Conservation (phyloP, 2,113 vertebrate species). For the Dryoscopus gambensis region DNA sequence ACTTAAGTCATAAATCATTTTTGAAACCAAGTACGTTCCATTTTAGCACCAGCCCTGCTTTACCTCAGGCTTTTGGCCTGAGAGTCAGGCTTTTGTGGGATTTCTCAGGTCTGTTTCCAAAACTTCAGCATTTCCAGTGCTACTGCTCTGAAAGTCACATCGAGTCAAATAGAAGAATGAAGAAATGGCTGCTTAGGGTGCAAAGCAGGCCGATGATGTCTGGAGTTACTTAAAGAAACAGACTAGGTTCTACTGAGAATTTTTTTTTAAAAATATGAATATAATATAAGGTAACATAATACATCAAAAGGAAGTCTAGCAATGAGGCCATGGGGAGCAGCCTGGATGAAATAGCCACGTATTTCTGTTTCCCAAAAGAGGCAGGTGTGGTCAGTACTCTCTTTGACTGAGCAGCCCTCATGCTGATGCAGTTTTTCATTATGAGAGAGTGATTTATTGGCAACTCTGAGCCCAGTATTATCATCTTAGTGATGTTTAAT, state of each 20-base stretch:
- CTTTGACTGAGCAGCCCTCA: neutral
- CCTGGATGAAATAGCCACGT: neutral
- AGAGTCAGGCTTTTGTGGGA: neutral
- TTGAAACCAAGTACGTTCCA: neutral
- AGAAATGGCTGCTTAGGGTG: neutral
- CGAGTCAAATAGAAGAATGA: neutral
- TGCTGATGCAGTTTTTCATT: neutral
- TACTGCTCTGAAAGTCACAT: neutral
- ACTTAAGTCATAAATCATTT: slow-evolving; percentile 9
- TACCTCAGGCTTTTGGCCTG: slow-evolving; percentile 20
- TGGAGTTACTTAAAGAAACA: slow-evolving; percentile 23
- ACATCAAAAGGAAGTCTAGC: neutral
- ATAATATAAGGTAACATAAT: neutral
- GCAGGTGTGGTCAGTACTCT: neutral
- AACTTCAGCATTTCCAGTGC: neutral
- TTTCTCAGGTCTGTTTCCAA: slow-evolving; percentile 37
- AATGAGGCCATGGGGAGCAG: neutral
- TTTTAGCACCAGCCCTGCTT: neutral
- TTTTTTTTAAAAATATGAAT: neutral
- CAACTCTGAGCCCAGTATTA: neutral
- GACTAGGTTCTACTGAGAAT: neutral
- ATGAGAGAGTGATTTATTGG: neutral
- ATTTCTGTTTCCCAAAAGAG: neutral
- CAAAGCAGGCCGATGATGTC: neutral
- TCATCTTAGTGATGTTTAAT: neutral